phyloP scores from a whole-genome alignment of 2,113 vertebrate genomes.

The Cheirogaleus medius region DNA sequence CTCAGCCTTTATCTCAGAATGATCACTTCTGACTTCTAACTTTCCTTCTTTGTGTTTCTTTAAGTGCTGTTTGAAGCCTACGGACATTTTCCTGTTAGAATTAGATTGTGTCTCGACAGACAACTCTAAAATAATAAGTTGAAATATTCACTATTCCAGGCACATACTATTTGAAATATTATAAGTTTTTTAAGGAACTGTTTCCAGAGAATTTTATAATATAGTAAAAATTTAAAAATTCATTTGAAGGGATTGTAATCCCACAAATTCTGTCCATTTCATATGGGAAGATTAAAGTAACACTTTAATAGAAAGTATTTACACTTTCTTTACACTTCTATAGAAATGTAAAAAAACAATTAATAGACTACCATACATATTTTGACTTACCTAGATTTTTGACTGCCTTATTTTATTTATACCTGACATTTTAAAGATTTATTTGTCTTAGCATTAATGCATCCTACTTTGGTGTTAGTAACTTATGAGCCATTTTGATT shows the following conservation, averaged over 20 bases:
- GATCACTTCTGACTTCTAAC: slow-evolving; percentile 9
- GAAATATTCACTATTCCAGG: neutral
- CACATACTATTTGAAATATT: neutral
- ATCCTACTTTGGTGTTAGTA: neutral
- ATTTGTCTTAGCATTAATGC: neutral
- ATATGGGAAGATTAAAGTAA: neutral
- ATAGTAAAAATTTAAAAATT: slow-evolving; percentile 14
- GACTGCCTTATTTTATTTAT: neutral
- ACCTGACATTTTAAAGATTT: neutral
- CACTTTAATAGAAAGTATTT: too few relatives aligned
- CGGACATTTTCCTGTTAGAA: neutral
- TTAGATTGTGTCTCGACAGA: slow-evolving; percentile 28
- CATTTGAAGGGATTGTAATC: neutral
- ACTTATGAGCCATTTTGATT: slow-evolving; percentile 25
- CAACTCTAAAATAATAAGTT: slow-evolving; percentile 21
- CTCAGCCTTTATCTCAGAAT: slow-evolving; percentile 42
- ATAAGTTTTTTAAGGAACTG: neutral
- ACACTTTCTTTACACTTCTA: too few relatives aligned
- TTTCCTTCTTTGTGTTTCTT: slow-evolving; percentile 38
- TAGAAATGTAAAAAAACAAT: neutral
- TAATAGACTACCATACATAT: neutral
- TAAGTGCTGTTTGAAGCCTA: slow-evolving; percentile 28
- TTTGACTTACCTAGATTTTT: slow-evolving; percentile 34
- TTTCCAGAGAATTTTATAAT: slow-evolving; percentile 7
- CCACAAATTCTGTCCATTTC: neutral